Base-by-base conservation (phyloP, 1,140 invertebrate genomes). In the Parasteatoda tepidariorum region DNA sequence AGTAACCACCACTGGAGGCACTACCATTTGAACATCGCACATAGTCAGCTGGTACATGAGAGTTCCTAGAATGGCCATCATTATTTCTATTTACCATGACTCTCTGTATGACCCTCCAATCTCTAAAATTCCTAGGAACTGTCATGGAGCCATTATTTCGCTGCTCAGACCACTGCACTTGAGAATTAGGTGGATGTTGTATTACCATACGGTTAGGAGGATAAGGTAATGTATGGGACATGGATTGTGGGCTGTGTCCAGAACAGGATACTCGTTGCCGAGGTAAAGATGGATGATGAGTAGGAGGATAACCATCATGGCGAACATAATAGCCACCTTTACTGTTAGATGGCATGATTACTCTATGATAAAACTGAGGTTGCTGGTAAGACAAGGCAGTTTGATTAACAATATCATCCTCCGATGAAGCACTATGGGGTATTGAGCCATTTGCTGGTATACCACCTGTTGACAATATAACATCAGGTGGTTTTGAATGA, bases 61-160 rank as follows among this genome's bases (percentile, higher is more conserved):
- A 6, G 15, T 24, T 24, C 11, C 59, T 28, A 4, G 34, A 18
- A 30, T 33, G 9, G 15, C 57, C 70, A 9, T 59, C 41, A 24
- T 61, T 26, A 38, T 30, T 59, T 31, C 78, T 59, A 2, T 22
- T 38, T 0, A 64, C 61, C 38, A 33, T 83, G 28, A 83, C 61
- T n/a, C 81, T 30, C 30, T 83, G 81, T n/a, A 83, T 83, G 0
- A 83, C 70, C 30, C 81, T 73, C 81, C 81, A 83, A 61, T 83
- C 81, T 1, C 81, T 22, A 26, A 83, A 83, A 22, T 83, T 74
- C 61, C 81, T 62, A 18, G 81, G 81, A n/a, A 83, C 81, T 3
- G 81, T 73, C 68, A 74, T 73, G 11, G 78, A 59, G 54, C 26
- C 54, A 22, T 26, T 61, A 24, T 55, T 67, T 38, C 54, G 59